Percentiles rank a stretch among this genome's conserved stretches.
These are phyloP conservation scores for Chaenodraco wilsoni DNA, from an alignment of 2,797 vertebrate genomes.

Conservation along the genomic window DNA sequence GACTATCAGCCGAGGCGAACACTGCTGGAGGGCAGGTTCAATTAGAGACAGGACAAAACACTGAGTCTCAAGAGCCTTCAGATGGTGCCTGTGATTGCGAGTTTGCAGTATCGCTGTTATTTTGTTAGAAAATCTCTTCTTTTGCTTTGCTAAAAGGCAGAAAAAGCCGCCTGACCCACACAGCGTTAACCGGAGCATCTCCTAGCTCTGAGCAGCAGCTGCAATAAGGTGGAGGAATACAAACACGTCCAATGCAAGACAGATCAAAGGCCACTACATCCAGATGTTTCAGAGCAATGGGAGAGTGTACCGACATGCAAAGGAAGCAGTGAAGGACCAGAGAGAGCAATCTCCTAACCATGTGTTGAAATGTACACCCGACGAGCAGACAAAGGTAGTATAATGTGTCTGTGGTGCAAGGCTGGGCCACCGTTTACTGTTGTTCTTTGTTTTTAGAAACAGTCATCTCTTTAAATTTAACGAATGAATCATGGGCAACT, in stretches of 20 bases:
- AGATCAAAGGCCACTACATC: slow-evolving; percentile 66
- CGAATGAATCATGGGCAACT: neutral
- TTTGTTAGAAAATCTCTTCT: slow-evolving; percentile 12
- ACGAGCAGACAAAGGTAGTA: slow-evolving; percentile 7
- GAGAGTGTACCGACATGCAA: slow-evolving; percentile 10
- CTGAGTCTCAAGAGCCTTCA: slow-evolving; percentile 45
- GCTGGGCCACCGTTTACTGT: neutral
- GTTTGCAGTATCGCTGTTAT: slow-evolving; percentile 21
- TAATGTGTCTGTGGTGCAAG: neutral
- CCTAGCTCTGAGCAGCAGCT: slow-evolving; percentile 33
- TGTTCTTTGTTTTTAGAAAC: neutral
- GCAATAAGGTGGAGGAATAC: slow-evolving; percentile 39
- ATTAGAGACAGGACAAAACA: slow-evolving; percentile 57
- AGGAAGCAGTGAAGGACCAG: slow-evolving; percentile 14
- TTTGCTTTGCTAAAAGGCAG: slow-evolving; percentile 13
- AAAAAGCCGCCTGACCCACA: neutral
- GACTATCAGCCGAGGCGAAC: slow-evolving; percentile 63
- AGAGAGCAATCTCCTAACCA: slow-evolving; percentile 23
- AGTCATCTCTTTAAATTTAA: neutral
- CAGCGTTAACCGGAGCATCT: slow-evolving; percentile 24
- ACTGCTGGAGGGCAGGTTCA: slow-evolving; percentile 54
- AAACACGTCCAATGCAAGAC: slow-evolving; percentile 44
- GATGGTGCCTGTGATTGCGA: slow-evolving; percentile 42
- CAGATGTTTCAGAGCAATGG: slow-evolving; percentile 65
- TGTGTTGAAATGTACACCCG: slow-evolving; percentile 45